Conservation (phyloP, 2,888 invertebrate species). For the Slavum lentiscoides region DNA sequence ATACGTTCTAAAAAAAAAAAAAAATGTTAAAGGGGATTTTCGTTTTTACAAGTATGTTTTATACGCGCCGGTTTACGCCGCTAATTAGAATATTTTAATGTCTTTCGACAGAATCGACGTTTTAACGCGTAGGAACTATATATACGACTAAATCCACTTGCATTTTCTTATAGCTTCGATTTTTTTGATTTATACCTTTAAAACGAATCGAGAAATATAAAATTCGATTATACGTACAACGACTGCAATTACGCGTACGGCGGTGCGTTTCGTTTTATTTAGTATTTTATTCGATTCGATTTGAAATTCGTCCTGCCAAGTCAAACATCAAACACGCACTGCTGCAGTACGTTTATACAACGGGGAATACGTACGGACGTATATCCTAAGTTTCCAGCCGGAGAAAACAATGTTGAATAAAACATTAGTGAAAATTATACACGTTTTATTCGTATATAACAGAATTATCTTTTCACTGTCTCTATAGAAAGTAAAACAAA, state of each 20-base stretch:
- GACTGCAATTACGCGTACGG: neutral
- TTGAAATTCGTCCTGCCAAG: neutral
- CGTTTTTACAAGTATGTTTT: neutral
- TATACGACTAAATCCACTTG: neutral
- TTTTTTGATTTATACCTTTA: neutral
- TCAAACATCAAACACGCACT: neutral
- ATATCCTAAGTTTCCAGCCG: neutral
- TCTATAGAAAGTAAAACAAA: neutral
- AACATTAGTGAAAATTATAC: constrained; percentile 2
- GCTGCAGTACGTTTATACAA: neutral
- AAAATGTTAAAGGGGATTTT: too few relatives aligned
- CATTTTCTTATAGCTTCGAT: neutral
- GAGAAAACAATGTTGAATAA: neutral
- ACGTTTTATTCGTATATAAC: neutral
- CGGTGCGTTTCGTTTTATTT: neutral
- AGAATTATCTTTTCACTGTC: constrained; percentile 4
- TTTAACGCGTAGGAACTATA: neutral
- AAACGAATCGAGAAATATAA: constrained; percentile 19
- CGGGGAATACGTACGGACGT: neutral
- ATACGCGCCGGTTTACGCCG: neutral
- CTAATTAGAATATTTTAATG: constrained; percentile 10
- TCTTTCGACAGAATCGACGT: neutral
- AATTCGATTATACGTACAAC: neutral
- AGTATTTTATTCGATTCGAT: neutral
- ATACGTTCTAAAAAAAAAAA: too few relatives aligned